Conservation (phyloP, 2,113 vertebrate genomes). For the Ciconia maguari region DNA sequence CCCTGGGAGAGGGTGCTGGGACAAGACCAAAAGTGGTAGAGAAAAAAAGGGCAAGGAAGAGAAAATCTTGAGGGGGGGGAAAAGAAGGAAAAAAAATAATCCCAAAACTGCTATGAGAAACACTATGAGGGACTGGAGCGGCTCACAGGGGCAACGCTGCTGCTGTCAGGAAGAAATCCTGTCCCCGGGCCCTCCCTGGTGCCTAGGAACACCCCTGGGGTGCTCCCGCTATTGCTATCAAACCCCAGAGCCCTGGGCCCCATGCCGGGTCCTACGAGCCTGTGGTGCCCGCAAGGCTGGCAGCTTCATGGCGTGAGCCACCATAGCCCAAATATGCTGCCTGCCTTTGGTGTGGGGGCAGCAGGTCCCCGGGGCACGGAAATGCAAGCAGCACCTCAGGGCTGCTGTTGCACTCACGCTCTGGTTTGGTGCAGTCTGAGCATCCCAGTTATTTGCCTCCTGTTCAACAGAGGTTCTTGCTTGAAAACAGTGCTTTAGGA, state of each 20-base stretch:
- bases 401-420: not conserved
- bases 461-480: not conserved
- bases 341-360: not conserved
- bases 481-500: not conserved
- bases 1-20: not conserved
- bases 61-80: not conserved
- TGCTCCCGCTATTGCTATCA: not conserved
- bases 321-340: not conserved
- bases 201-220: not conserved
- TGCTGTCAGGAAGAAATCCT: not conserved
- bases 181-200: not conserved
- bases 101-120: not conserved
- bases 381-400: not conserved
- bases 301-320: not conserved
- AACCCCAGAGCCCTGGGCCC: not conserved
- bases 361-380: rapidly evolving
- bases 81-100: too few species aligned
- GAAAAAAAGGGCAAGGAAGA: not conserved
- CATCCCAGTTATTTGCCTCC: not conserved
- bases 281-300: rapidly evolving
- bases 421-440: not conserved
- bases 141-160: not conserved
- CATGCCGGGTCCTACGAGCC: rapidly evolving
- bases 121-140: not conserved
- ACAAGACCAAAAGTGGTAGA: not conserved